Percentiles rank a stretch among this genome's conserved stretches.
phyloP scores from a whole-genome alignment of 2,797 vertebrate genomes.

The Manis crassicaudata region DNA sequence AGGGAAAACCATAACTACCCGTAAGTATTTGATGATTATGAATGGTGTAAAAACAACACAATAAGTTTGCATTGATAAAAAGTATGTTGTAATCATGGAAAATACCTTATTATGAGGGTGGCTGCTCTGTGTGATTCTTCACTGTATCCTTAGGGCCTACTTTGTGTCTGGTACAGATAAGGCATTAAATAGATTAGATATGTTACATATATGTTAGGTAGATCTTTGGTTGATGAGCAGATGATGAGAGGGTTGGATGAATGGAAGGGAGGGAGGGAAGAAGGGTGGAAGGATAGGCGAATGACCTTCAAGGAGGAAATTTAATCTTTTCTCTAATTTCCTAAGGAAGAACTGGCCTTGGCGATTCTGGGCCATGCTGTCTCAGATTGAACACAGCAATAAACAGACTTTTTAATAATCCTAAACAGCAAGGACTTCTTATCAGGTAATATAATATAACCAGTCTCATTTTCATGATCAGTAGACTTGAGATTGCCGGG shows the following conservation, averaged over 20 bases:
- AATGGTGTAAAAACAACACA: background rate
- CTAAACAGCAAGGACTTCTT: background rate
- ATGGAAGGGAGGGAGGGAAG: background rate
- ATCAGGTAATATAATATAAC: background rate
- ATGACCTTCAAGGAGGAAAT: background rate
- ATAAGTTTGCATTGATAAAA: background rate
- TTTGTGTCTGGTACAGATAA: background rate
- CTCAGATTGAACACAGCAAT: background rate
- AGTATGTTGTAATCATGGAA: background rate
- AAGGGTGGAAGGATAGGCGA: background rate
- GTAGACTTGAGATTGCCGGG: background rate
- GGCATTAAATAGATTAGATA: background rate
- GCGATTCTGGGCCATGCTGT: background rate
- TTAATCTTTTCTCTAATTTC: slow-evolving; percentile 39
- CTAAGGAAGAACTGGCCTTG: background rate
- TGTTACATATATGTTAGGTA: background rate
- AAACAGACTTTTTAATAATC: slow-evolving; percentile 18
- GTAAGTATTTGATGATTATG: background rate
- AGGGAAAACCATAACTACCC: background rate
- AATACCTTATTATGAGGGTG: background rate
- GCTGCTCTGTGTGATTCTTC: background rate
- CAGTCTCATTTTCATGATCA: background rate
- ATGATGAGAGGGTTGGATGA: background rate
- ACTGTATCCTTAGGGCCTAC: background rate
- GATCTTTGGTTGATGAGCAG: background rate